phyloP scores from a whole-genome alignment of 2,113 vertebrate genomes.

The Cyanoderma ruficeps region DNA sequence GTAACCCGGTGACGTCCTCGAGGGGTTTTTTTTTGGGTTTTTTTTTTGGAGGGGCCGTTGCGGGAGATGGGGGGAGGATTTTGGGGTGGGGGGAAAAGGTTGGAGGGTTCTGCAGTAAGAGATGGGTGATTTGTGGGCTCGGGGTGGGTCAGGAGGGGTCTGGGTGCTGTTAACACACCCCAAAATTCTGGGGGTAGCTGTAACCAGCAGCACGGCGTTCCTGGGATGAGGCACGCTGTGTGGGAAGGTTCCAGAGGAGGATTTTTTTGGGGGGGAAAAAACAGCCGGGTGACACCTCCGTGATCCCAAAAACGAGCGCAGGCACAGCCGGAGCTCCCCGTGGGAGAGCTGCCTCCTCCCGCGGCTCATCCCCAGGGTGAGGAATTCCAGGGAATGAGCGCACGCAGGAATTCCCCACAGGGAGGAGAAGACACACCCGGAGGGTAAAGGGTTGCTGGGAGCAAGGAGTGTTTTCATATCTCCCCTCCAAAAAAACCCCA shows the following conservation, averaged over 20 bases:
- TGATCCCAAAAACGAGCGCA: fast-evolving
- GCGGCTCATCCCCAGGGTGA: fast-evolving
- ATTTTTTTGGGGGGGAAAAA: not conserved
- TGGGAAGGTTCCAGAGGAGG: not conserved
- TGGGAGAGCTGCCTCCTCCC: not conserved
- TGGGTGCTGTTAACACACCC: not conserved
- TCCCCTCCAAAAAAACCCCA: not conserved
- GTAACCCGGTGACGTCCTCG: not conserved
- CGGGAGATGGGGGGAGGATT: not conserved
- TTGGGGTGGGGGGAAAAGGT: fast-evolving
- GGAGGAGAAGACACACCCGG: not conserved
- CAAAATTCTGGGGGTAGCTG: fast-evolving
- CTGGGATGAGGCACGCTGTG: no score
- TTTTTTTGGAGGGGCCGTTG: fast-evolving
- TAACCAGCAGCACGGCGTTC: not conserved
- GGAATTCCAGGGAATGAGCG: not conserved
- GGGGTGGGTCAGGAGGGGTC: fast-evolving
- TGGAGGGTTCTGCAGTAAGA: not conserved
- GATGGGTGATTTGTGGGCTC: fast-evolving
- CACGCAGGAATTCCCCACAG: not conserved
- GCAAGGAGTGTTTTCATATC: not conserved
- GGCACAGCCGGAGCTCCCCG: not conserved
- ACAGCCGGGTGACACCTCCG: not conserved
- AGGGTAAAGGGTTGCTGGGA: not conserved
- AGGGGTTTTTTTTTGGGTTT: no score